Evolutionary conservation across 2,113 vertebrate genomes (phyloP).

Genomic region (Cairina moschata): DNA sequence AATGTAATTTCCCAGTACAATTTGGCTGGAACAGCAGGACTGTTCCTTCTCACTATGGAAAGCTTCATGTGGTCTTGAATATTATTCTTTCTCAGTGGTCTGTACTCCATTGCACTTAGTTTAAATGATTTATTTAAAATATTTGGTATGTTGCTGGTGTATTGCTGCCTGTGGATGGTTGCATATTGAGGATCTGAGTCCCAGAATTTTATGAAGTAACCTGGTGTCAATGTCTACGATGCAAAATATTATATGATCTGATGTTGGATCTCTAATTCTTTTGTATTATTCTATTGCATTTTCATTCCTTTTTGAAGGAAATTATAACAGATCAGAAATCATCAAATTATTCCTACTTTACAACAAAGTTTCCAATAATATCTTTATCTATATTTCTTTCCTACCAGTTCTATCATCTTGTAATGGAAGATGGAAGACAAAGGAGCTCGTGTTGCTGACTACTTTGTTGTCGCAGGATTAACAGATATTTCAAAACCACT

Average conservation of each 20-base stretch:
- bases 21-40: neutral
- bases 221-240: neutral
- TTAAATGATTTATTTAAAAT: neutral
- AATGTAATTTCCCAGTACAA: neutral
- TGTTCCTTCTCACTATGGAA: neutral
- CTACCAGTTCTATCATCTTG: constrained; percentile 74
- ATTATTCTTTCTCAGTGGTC: neutral
- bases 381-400: neutral
- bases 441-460: constrained; percentile 97
- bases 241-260: neutral
- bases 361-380: too few species aligned
- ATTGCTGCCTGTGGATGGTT: neutral
- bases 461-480: constrained; percentile 97
- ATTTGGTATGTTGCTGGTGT: neutral
- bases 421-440: constrained; percentile 98
- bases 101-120: neutral
- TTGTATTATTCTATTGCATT: neutral
- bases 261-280: neutral
- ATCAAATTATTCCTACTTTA: too few species aligned
- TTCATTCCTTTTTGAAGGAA: neutral
- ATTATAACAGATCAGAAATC: too few species aligned
- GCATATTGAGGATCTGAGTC: neutral
- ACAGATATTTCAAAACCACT: constrained; percentile 92
- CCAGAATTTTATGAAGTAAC: neutral
- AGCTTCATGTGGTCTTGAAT: neutral